Percentiles rank a stretch among this genome's conserved stretches.
Conservation (phyloP, 2,113 vertebrate species). For the Rousettus leschenaultii region DNA sequence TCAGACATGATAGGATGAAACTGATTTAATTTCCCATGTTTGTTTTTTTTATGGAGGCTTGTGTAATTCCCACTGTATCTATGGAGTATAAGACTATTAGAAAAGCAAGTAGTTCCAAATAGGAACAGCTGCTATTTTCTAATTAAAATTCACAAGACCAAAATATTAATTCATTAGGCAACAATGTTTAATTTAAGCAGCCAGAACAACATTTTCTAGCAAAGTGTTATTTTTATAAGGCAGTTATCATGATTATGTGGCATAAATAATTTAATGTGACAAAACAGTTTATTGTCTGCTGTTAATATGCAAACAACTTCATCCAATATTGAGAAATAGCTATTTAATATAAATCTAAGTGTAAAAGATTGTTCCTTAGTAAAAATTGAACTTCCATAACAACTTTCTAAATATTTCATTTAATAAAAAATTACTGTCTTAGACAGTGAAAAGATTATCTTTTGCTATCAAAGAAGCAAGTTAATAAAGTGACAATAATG, state of each 20-base stretch:
- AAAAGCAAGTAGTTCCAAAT: conserved; percentile 67
- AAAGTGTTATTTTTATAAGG: conserved; percentile 56
- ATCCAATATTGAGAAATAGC: conserved; percentile 66
- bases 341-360: conserved; percentile 52
- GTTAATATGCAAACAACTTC: conserved; percentile 76
- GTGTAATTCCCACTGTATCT: conserved; percentile 60
- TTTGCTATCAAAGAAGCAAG: conserved; percentile 75
- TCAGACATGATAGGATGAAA: neutral
- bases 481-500: conserved; percentile 82
- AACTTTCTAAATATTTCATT: conserved; percentile 71
- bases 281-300: conserved; percentile 77
- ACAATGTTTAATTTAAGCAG: conserved; percentile 54
- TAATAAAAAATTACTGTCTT: conserved; percentile 66
- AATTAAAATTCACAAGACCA: conserved; percentile 79
- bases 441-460: conserved; percentile 73
- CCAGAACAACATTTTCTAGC: conserved; percentile 51
- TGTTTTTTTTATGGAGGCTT: neutral
- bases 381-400: conserved; percentile 52
- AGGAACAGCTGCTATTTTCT: conserved; percentile 79
- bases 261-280: conserved; percentile 77
- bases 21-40: neutral
- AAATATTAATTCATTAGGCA: conserved; percentile 82
- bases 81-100: conserved; percentile 23
- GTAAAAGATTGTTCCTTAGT: conserved; percentile 53
- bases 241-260: conserved; percentile 60